Evolutionary conservation across 2,113 vertebrate species (phyloP).

Genomic region (Tricholaema leucomelas): DNA sequence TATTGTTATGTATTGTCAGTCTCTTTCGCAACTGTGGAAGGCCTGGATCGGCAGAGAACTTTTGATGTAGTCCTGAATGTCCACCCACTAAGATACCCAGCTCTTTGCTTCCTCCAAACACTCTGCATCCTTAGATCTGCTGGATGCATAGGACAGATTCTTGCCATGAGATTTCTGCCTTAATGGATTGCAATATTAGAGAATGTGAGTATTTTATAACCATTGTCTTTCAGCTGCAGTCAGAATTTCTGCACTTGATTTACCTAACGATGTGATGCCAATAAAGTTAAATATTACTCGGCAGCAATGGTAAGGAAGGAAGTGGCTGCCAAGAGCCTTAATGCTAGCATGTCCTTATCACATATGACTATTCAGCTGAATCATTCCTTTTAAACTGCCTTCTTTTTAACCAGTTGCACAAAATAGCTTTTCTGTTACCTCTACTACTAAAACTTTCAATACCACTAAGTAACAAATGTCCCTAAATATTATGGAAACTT

Average conservation of each 20-base stretch:
- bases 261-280: neutral
- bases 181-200: neutral
- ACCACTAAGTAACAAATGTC: neutral
- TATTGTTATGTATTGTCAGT: neutral
- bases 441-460: neutral
- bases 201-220: neutral
- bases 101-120: neutral
- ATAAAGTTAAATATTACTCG: neutral
- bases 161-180: neutral
- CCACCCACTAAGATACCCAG: neutral
- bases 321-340: neutral
- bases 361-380: neutral
- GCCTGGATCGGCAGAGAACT: neutral
- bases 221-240: neutral
- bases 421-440: neutral
- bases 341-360: neutral
- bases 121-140: neutral
- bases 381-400: neutral
- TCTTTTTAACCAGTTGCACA: neutral
- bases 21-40: neutral
- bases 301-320: neutral
- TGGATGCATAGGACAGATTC: neutral
- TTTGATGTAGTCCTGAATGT: neutral
- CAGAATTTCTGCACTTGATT: neutral
- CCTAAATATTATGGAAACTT: slow-evolving; percentile 33